These are phyloP conservation scores for Bagarius yarrelli DNA, from an alignment of 2,113 vertebrate species.

Conservation along the genomic window DNA sequence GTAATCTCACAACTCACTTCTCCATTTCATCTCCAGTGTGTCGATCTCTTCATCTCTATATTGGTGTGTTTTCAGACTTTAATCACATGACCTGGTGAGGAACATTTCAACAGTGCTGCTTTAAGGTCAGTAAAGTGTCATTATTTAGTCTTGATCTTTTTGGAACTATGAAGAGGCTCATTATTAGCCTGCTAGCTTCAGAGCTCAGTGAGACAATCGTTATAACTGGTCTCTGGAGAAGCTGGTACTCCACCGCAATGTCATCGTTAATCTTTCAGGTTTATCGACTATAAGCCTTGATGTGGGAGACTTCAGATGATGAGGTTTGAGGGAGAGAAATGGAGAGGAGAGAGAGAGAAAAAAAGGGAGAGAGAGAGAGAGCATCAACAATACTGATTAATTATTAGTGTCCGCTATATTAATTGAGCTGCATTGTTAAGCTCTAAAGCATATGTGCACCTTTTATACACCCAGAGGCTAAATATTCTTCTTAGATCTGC, in stretches of 20 bases:
- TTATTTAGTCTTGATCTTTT: conserved; percentile 33
- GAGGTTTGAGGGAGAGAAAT: neutral
- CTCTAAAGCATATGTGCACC: neutral
- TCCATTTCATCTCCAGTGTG: neutral
- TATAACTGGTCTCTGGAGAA: conserved; percentile 28
- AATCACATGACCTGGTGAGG: neutral
- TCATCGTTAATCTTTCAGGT: conserved; percentile 16
- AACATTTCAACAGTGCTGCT: conserved; percentile 11
- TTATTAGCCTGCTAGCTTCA: conserved; percentile 28
- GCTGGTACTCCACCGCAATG: conserved; percentile 11
- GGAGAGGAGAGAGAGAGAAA: neutral
- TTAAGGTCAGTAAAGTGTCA: conserved; percentile 24
- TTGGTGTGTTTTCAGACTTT: neutral
- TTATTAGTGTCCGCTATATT: conserved; percentile 5
- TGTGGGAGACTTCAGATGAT: conserved; percentile 3
- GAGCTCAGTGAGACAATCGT: conserved; percentile 10
- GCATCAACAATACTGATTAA: neutral
- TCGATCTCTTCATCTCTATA: conserved; percentile 23
- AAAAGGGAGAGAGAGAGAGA: neutral
- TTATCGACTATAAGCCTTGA: conserved; percentile 25
- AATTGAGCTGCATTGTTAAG: conserved; percentile 19
- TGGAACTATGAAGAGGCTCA: neutral
- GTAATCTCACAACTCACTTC: too few species aligned
- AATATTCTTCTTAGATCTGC: neutral
- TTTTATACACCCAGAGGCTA: neutral